Conservation (phyloP, 2,797 vertebrate species). For the Danio aesculapii region DNA sequence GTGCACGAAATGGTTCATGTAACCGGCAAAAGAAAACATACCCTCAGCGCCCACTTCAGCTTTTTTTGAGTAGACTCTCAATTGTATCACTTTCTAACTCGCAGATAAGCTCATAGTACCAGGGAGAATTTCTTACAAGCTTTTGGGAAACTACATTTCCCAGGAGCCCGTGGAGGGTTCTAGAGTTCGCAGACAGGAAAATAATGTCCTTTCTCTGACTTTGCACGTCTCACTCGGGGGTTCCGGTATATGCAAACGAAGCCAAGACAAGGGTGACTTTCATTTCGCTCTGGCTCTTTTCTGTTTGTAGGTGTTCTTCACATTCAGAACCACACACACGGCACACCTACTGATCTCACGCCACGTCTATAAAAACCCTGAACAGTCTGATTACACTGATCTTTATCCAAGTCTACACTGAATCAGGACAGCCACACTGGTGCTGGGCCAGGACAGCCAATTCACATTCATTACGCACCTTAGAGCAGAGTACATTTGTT, state of each 20-base stretch:
- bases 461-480: conserved; percentile 41
- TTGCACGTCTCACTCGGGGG: conserved; percentile 57
- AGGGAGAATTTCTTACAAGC: not conserved
- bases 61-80: conserved; percentile 39
- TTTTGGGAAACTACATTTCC: conserved; percentile 49
- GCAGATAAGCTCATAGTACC: conserved; percentile 26
- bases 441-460: conserved; percentile 29
- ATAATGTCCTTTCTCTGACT: conserved; percentile 63
- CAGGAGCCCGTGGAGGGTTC: conserved; percentile 58
- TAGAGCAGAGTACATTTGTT: conserved; percentile 27
- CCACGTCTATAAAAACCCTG: conserved; percentile 40
- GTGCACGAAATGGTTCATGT: conserved; percentile 22
- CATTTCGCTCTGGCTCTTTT: conserved; percentile 30
- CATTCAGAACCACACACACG: conserved; percentile 19
- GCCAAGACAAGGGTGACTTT: conserved; percentile 56
- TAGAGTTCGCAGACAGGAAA: conserved; percentile 54
- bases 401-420: conserved; percentile 44
- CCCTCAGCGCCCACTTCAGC: conserved; percentile 5
- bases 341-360: conserved; percentile 13
- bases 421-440: conserved; percentile 33
- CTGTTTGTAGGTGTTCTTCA: conserved; percentile 42
- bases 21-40: conserved; percentile 13
- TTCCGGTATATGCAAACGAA: conserved; percentile 38
- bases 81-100: conserved; percentile 31
- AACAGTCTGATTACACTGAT: conserved; percentile 42